Percentiles rank a stretch among this genome's conserved stretches.
Evolutionary conservation across 2,797 vertebrate genomes (phyloP).

Genomic region (Ceyx erithaca): DNA sequence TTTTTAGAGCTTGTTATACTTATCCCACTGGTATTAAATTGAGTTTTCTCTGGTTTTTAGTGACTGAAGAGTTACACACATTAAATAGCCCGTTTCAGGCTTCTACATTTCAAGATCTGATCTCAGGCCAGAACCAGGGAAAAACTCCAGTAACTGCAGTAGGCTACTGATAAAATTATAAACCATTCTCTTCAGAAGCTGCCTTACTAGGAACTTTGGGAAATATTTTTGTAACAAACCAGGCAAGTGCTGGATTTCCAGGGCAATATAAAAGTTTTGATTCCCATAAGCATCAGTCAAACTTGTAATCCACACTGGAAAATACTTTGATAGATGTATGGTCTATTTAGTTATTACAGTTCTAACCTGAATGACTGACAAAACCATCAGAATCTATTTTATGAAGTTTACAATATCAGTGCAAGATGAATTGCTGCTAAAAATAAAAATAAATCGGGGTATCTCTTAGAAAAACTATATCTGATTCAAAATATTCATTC

Average conservation of each 20-base stretch:
- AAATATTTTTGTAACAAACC: not conserved
- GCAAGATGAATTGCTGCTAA: not conserved
- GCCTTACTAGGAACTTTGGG: not conserved
- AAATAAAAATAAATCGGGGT: not conserved
- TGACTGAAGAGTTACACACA: not conserved
- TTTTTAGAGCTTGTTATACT: not conserved
- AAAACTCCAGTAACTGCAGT: not conserved
- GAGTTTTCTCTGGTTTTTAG: not conserved
- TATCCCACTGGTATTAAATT: not conserved
- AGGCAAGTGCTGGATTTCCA: not conserved
- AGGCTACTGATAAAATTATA: not conserved
- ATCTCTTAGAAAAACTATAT: not conserved
- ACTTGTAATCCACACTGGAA: not conserved
- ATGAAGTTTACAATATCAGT: not conserved
- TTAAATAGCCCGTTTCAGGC: not conserved
- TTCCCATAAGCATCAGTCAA: not conserved
- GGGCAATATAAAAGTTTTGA: not conserved
- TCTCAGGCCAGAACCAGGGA: not conserved
- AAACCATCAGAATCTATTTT: not conserved
- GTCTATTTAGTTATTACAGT: not conserved
- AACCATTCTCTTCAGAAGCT: not conserved
- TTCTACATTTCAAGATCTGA: not conserved
- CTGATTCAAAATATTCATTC: not conserved
- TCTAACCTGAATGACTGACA: not conserved
- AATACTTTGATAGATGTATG: not conserved